Evolutionary conservation across 2,888 invertebrate species (phyloP), one percentile per base, ranked within the genome.

Genomic region (Xestia c-nigrum): DNA sequence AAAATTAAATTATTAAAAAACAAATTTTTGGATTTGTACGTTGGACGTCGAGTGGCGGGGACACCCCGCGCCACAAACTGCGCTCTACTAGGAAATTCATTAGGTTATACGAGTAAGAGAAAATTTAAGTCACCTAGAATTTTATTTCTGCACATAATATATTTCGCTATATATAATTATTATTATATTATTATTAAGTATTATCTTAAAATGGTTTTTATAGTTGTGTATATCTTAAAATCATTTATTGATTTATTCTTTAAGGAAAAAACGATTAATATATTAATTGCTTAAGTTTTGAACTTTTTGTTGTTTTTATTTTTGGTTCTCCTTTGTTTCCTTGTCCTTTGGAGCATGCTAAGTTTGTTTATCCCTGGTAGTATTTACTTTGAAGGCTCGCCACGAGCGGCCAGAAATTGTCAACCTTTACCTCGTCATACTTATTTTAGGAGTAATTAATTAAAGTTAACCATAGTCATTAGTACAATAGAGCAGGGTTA

Each of bases 71-170:
- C 89, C 90, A 86, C 91, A 68, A 83, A 90, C 91, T 89, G 92
- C 94, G 95, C 95, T 95, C 95, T 94, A 90, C 94, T 96, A 96
- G 96, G 90, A 95, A 96, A 96, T 96, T 96, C 95, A 94, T 96
- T 96, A 96, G 96, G 93, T 95, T 96, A 95, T 94, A 95, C 91
- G 95, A 95, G 94, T 96, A 96, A 96, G 96, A 96, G 94, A 96
- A 96, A 95, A 93, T 96, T 96, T 96, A 96, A 96, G 96, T 96
- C 96, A 96, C 96, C 96, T 96, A 96, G 96, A 96, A 96, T 96
- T 96, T 96, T 97, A 97, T 96, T 96, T 96, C 93, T 96, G 96
- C 96, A 97, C 96, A 96, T 97, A 97, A 96, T 96, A 96, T 96
- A 96, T 96, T 96, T 96, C 96, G 95, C 96, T 96, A 96, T 96